Percentiles rank a stretch among this genome's conserved stretches.
Evolutionary conservation across 92 coral and sea anemone genomes (phyloP).

Genomic region (Paragorgia papillata): DNA sequence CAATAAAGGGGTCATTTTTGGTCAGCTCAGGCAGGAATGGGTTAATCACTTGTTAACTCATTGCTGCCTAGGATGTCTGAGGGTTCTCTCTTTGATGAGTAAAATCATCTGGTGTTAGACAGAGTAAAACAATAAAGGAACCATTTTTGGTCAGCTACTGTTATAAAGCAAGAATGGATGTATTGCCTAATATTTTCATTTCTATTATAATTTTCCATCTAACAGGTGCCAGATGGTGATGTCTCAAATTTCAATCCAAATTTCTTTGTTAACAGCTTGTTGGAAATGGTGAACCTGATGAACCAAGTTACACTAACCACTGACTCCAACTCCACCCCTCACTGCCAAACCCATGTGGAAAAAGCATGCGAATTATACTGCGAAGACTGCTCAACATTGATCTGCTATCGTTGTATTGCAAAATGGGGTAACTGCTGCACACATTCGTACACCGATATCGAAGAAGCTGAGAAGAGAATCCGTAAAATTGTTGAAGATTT

Average conservation of each 20-base stretch:
- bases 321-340: not conserved
- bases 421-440: constrained; percentile 19
- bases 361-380: constrained; percentile 30
- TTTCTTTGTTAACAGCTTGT: constrained; percentile 1
- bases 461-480: not conserved
- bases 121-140: no score
- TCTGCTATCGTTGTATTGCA: constrained; percentile 26
- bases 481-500: constrained; percentile 12
- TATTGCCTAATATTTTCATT: not conserved
- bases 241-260: constrained; percentile 25
- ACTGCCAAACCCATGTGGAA: constrained; percentile 3
- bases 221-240: constrained; percentile 33
- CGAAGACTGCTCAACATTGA: constrained; percentile 8
- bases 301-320: not conserved
- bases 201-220: not conserved
- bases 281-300: not conserved
- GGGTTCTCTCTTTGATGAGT: no score
- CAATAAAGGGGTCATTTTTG: no score
- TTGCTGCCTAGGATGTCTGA: no score
- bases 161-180: no score
- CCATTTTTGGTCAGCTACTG: no score
- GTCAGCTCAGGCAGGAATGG: no score
- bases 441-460: constrained; percentile 14
- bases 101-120: no score
- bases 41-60: no score